Base-by-base conservation (phyloP, 2,113 vertebrate species). In the Halichoerus grypus region DNA sequence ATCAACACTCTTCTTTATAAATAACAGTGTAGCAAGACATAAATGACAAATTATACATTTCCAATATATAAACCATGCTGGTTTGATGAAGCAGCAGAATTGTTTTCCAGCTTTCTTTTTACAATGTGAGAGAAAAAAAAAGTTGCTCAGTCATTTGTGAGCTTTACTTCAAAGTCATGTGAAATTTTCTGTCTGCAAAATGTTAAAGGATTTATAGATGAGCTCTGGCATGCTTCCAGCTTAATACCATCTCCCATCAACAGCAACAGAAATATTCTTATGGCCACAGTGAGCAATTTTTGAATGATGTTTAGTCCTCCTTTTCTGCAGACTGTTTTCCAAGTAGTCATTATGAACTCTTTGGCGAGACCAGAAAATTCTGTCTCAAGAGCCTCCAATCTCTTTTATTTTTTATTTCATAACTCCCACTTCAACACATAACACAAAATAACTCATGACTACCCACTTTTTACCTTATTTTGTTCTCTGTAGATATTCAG, bases 11-110 rank as follows among this genome's bases (percentile, higher is more conserved):
- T 83, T 96, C 69, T 85, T 98, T 97, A 86, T 93, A 95, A 96
- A 96, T 88, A 97, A 95, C 90, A 97, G 95, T 93, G 93, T 95
- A 92, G 94, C 71, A 82, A 96, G 96, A 94, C 95, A 80, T 93
- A 97, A 96, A 93, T 97, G 94, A 98, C 97, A 98, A 90, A 97
- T 95, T 93, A 80, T 97, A 89, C 94, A 91, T 94, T 95, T 97
- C 95, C 95, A 96, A 93, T 96, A 94, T 85, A 97, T 67, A 97
- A 96, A 95, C 57, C 46, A 61, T 61, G 61, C 53, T 97, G 77
- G 77, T 95, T 77, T 92, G 85, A 69, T 72, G 77, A 96, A 94
- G 82, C 49, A 88, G 76, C 65, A 87, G 71, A 91, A 93, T 94
- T 86, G 67, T 71, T 91, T 95, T 76, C 91, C 57, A 93, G 49